Evolutionary conservation across 2,888 invertebrate species (phyloP).

Genomic region (Marronus borbonicus): DNA sequence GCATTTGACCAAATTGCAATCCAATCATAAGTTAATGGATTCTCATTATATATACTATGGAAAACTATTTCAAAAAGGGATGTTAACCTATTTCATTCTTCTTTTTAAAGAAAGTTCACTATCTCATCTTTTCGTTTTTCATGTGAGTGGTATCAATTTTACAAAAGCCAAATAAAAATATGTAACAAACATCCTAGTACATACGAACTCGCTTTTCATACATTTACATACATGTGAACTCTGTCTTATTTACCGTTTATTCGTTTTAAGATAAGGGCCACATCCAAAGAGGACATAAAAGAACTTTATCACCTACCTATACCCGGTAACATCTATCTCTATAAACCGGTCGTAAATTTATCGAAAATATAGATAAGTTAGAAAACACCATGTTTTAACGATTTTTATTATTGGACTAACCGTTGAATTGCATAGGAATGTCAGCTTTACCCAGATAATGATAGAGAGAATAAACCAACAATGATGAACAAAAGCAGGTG

Average conservation of each 20-base stretch:
- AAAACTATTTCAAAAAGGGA: no score
- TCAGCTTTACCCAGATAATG: background rate
- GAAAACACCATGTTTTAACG: constrained; percentile 5
- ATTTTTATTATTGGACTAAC: constrained; percentile 24
- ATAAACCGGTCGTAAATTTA: constrained; percentile 23
- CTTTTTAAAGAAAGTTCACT: no score
- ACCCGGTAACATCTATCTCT: background rate
- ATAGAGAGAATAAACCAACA: background rate
- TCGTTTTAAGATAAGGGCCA: constrained; percentile 1
- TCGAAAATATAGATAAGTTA: background rate
- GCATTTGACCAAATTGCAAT: no score
- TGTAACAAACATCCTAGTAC: no score
- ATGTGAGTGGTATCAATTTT: no score
- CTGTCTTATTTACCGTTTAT: background rate
- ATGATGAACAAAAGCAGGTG: no score
- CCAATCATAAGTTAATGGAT: no score
- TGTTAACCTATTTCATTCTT: no score
- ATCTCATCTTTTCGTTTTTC: no score
- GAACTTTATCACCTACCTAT: background rate
- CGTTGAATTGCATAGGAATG: background rate
- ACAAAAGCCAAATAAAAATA: no score
- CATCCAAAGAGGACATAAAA: background rate
- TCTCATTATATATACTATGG: no score
- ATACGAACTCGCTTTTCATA: no score
- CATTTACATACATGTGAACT: background rate